These are phyloP conservation scores for Spea bombifrons DNA, from an alignment of 2,113 vertebrate genomes.

Conservation along the genomic window DNA sequence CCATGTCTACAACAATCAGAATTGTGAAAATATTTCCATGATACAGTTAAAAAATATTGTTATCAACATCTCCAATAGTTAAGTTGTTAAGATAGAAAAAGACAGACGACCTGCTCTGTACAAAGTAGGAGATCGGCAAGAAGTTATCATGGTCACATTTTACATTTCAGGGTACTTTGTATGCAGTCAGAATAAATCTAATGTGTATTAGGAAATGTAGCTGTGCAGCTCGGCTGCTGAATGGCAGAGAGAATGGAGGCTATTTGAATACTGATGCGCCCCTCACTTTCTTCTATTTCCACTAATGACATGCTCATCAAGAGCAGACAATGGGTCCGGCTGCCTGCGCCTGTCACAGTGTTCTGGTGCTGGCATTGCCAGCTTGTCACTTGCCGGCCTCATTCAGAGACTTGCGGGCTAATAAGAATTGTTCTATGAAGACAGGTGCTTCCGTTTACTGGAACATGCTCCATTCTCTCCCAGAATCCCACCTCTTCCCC, in stretches of 20 bases:
- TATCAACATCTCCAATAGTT: no score
- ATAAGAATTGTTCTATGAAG: slow-evolving; percentile 87
- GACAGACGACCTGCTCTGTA: background rate
- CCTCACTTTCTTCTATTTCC: slow-evolving; percentile 85
- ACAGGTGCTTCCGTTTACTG: slow-evolving; percentile 88
- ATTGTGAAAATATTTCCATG: no score
- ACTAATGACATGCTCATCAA: slow-evolving; percentile 94
- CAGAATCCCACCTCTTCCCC: slow-evolving; percentile 61
- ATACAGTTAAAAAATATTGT: no score
- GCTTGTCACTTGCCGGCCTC: slow-evolving; percentile 76
- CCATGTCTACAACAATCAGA: no score
- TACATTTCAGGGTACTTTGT: slow-evolving; percentile 51
- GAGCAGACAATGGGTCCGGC: slow-evolving; percentile 89
- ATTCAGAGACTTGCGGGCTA: slow-evolving; percentile 82
- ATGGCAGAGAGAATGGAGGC: slow-evolving; percentile 81
- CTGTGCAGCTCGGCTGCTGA: slow-evolving; percentile 66
- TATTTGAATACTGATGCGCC: slow-evolving; percentile 95
- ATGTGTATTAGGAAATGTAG: slow-evolving; percentile 65
- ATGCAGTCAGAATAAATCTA: slow-evolving; percentile 64
- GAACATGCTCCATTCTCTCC: slow-evolving; percentile 79
- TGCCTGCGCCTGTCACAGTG: slow-evolving; percentile 83
- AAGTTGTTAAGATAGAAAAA: background rate
- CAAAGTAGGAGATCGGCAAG: slow-evolving; percentile 35
- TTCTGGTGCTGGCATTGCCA: slow-evolving; percentile 75
- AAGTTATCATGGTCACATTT: slow-evolving; percentile 42